Percentiles rank a stretch among this genome's conserved stretches.
Evolutionary conservation across 2,113 vertebrate genomes (phyloP).

Genomic region (Ptilorrhoa leucosticta): DNA sequence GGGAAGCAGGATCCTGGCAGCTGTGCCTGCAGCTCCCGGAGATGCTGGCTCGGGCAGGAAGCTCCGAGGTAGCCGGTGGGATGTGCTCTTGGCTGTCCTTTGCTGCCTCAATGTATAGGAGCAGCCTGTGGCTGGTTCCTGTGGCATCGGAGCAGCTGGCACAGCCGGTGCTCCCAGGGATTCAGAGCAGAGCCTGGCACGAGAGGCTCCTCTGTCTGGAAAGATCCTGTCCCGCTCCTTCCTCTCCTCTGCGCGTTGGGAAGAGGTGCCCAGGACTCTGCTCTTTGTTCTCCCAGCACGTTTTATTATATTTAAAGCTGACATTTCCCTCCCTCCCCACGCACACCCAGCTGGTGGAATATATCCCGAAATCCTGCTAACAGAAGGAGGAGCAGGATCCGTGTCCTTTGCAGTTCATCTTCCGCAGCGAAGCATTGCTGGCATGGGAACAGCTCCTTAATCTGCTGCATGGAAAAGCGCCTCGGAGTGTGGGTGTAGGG

Average conservation of each 20-base stretch:
- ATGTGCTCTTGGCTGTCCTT: constrained; percentile 49
- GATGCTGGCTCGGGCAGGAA: constrained; percentile 9
- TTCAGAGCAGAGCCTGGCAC: constrained; percentile 1
- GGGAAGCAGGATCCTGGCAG: constrained; percentile 27
- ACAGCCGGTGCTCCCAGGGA: not conserved
- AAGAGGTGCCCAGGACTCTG: not conserved
- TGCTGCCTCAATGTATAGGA: not conserved
- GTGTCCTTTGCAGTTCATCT: constrained; percentile 30
- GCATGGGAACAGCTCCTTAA: constrained; percentile 30
- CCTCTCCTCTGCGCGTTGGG: not conserved
- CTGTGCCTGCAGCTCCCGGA: constrained; percentile 31
- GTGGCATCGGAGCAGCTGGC: constrained; percentile 44
- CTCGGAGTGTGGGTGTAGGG: constrained; percentile 10
- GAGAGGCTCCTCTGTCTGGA: not conserved
- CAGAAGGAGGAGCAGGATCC: constrained; percentile 38
- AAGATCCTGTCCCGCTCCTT: not conserved
- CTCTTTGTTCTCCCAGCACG: not conserved
- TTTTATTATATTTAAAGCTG: constrained; percentile 11
- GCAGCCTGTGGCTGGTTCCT: constrained; percentile 43
- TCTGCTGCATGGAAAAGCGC: constrained; percentile 38
- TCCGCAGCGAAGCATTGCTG: not conserved
- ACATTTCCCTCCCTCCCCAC: not conserved
- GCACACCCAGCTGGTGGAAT: not conserved
- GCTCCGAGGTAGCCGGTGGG: not conserved
- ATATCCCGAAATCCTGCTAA: not conserved